Conservation (phyloP, 2,113 vertebrate genomes). For the Leptobrachium ailaonicum region DNA sequence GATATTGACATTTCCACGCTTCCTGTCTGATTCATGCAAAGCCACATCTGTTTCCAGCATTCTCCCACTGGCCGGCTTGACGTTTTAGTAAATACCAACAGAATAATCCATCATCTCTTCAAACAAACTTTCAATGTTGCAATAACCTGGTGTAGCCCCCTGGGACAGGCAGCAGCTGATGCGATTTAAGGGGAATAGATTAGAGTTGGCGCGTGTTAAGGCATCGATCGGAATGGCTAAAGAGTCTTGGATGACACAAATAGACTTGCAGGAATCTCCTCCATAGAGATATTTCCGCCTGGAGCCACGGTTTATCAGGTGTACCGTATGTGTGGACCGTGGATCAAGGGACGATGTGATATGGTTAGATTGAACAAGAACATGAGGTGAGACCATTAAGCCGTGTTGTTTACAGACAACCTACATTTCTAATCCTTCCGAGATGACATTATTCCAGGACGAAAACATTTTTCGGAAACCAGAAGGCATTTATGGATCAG, state of each 20-base stretch:
- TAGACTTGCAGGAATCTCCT: conserved; percentile 10
- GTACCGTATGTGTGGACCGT: not conserved
- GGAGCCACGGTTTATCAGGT: not conserved
- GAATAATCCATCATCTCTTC: conserved; percentile 47
- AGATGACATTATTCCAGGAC: too few relatives aligned
- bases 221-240: conserved; percentile 20
- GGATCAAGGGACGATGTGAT: not conserved
- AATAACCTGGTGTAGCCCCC: not conserved
- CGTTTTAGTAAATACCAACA: conserved; percentile 45
- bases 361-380: not conserved
- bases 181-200: conserved; percentile 21
- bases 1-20: conserved; percentile 43
- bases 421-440: too few relatives aligned
- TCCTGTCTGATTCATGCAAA: not conserved
- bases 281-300: not conserved
- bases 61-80: not conserved
- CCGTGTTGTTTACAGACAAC: not conserved
- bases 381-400: not conserved
- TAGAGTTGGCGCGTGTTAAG: conserved; percentile 5
- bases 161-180: conserved; percentile 18
- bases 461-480: too few relatives aligned
- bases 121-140: conserved; percentile 36
- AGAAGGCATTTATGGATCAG: too few relatives aligned
- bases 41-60: conserved; percentile 2
- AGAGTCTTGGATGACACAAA: not conserved